These are phyloP conservation scores for Heliornis fulica DNA, from an alignment of 2,113 vertebrate genomes.

Conservation along the genomic window DNA sequence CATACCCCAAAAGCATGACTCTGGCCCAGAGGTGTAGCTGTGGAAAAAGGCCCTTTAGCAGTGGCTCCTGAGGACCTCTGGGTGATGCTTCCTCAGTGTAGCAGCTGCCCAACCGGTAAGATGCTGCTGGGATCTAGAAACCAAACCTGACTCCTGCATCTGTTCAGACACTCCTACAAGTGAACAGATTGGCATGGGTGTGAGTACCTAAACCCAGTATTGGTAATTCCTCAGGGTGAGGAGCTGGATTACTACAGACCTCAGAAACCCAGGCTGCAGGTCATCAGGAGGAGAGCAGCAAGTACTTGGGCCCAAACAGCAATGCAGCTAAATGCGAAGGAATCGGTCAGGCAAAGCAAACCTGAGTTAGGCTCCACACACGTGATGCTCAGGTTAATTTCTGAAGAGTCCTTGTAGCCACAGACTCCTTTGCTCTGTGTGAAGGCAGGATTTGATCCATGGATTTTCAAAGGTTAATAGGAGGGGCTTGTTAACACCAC, in stretches of 20 bases:
- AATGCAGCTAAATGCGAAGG: background rate
- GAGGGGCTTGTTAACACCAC: background rate
- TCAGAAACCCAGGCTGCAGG: background rate
- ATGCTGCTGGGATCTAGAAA: background rate
- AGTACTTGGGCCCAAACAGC: background rate
- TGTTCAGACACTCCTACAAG: background rate
- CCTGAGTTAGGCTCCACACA: background rate
- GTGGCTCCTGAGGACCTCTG: background rate
- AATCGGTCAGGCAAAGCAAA: background rate
- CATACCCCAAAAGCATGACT: background rate
- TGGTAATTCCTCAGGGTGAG: background rate
- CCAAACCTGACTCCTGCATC: background rate
- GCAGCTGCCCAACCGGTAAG: background rate
- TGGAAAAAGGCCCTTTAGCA: background rate
- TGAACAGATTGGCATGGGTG: rapidly evolving
- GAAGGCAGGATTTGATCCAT: too few relatives aligned
- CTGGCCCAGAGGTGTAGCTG: background rate
- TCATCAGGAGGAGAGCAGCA: background rate
- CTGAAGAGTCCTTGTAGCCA: background rate
- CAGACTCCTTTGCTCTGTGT: background rate
- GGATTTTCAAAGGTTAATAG: background rate
- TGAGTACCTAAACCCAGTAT: background rate
- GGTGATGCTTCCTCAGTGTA: too few relatives aligned
- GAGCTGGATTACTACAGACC: background rate
- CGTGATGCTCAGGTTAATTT: background rate